Percentiles rank a stretch among this genome's conserved stretches.
Conservation (phyloP, 1,140 invertebrate genomes). For the Zaprionus camerounensis region DNA sequence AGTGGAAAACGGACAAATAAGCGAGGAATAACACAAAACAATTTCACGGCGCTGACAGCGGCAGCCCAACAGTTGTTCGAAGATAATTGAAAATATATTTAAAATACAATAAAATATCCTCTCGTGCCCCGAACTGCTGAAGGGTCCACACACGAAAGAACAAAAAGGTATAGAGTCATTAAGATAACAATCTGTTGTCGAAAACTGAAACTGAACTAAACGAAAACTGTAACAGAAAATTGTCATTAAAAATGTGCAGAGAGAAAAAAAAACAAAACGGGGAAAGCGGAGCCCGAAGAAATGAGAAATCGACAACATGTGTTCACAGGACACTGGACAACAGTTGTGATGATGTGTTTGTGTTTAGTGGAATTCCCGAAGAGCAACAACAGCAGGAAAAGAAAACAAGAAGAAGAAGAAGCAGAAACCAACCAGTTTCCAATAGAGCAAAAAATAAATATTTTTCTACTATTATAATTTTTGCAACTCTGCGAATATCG, state of each 20-base stretch:
- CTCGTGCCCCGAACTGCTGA: not conserved
- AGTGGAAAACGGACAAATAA: slow-evolving; percentile 72
- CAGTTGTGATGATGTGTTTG: slow-evolving; percentile 64
- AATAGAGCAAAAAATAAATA: slow-evolving; percentile 34
- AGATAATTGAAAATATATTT: slow-evolving; percentile 67
- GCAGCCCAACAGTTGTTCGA: slow-evolving; percentile 64
- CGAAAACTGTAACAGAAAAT: slow-evolving; percentile 73
- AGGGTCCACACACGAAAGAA: not conserved
- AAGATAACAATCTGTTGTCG: slow-evolving; percentile 75
- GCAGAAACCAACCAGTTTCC: slow-evolving; percentile 12
- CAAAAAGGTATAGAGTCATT: slow-evolving; percentile 78
- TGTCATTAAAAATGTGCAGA: slow-evolving; percentile 65
- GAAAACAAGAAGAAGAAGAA: slow-evolving; percentile 6
- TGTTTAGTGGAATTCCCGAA: slow-evolving; percentile 44
- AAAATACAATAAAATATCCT: slow-evolving; percentile 71
- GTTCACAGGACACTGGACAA: slow-evolving; percentile 46
- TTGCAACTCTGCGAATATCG: slow-evolving; percentile 30
- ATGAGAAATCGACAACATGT: slow-evolving; percentile 75
- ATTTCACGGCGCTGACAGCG: slow-evolving; percentile 7
- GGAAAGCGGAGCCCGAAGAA: slow-evolving; percentile 52
- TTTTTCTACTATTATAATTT: slow-evolving; percentile 44
- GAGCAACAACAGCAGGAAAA: slow-evolving; percentile 3
- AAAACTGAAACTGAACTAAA: slow-evolving; percentile 56
- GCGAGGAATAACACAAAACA: slow-evolving; percentile 31
- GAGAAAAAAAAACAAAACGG: slow-evolving; percentile 3